These are phyloP conservation scores for Odontamblyopus rebecca DNA, from an alignment of 2,797 vertebrate species.

Conservation along the genomic window DNA sequence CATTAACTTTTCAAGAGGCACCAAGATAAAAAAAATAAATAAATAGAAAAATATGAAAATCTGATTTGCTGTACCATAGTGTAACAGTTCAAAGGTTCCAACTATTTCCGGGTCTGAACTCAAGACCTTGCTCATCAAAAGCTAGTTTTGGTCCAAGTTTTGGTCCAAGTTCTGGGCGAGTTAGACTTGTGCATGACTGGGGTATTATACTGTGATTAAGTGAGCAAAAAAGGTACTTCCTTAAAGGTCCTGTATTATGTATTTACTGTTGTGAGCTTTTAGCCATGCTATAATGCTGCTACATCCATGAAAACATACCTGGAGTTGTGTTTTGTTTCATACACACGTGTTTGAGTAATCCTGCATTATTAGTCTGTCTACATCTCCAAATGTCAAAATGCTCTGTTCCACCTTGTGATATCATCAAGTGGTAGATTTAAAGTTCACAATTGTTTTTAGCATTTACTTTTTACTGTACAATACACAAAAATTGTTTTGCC, in stretches of 20 bases:
- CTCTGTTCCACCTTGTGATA: too few species aligned
- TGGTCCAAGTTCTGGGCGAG: conserved; percentile 2
- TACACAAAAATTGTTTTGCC: too few species aligned
- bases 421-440: too few species aligned
- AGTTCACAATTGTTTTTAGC: too few species aligned
- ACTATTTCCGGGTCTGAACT: not conserved
- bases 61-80: conserved; percentile 28
- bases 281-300: too few species aligned
- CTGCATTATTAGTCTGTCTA: too few species aligned
- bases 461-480: too few species aligned
- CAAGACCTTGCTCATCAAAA: conserved; percentile 2
- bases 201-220: not conserved
- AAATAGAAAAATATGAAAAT: conserved; percentile 45
- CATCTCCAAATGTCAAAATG: too few species aligned
- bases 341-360: too few species aligned
- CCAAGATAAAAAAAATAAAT: conserved; percentile 10
- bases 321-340: too few species aligned
- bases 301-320: too few species aligned
- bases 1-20: conserved; percentile 34
- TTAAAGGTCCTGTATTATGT: not conserved
- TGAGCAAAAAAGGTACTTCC: not conserved
- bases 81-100: conserved; percentile 8
- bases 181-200: conserved; percentile 10
- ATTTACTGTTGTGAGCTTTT: too few species aligned
- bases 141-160: not conserved